phyloP scores from a whole-genome alignment of 1,140 invertebrate species.

The Xylocopa sonorina region DNA sequence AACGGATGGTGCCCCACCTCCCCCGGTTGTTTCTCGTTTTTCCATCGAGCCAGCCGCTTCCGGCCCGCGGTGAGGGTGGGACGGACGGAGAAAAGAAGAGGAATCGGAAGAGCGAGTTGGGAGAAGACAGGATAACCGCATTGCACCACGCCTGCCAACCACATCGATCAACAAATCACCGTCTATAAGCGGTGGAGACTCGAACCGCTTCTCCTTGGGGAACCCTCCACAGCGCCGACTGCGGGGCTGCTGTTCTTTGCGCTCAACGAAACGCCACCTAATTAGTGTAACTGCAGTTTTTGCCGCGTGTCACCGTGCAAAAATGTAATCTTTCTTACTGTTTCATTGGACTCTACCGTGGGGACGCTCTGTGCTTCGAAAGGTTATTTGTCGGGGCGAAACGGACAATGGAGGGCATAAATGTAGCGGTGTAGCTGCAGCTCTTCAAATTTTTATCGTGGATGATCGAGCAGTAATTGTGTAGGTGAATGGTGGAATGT shows the following conservation, averaged over 20 bases:
- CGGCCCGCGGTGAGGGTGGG: neutral
- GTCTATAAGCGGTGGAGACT: constrained; percentile 42
- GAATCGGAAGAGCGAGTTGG: constrained; percentile 27
- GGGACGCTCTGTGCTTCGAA: too few species aligned
- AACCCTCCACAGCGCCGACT: neutral
- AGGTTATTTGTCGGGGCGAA: too few species aligned
- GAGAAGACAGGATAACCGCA: constrained; percentile 57
- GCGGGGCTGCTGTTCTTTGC: neutral
- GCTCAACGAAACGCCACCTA: constrained; percentile 3
- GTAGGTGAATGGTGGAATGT: too few species aligned
- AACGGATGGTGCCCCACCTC: constrained; percentile 45
- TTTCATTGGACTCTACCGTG: too few species aligned
- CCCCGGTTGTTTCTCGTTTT: constrained; percentile 21
- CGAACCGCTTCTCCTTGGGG: neutral
- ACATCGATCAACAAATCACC: constrained; percentile 73
- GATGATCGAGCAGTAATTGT: too few species aligned
- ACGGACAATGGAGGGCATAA: too few species aligned
- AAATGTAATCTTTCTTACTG: neutral
- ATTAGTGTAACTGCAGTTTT: constrained; percentile 8
- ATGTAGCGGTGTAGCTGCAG: too few species aligned
- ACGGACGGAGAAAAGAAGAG: constrained; percentile 50
- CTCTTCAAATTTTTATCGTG: too few species aligned
- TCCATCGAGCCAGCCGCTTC: constrained; percentile 5
- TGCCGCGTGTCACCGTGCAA: neutral
- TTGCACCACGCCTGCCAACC: constrained; percentile 63